These are phyloP conservation scores for Raja brachyura DNA, from an alignment of 2,113 vertebrate species.

Conservation along the genomic window DNA sequence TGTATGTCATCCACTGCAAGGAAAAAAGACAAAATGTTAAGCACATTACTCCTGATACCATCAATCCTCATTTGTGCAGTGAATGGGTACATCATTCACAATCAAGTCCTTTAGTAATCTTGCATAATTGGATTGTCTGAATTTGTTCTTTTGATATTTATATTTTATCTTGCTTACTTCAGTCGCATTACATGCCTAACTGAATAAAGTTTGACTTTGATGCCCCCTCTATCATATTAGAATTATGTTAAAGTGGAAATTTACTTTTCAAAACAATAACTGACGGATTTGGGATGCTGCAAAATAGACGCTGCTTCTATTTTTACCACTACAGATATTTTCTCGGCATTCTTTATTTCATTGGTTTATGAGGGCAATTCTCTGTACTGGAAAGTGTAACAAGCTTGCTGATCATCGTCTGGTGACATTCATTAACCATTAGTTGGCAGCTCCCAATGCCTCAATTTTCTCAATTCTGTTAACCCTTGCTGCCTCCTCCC, in stretches of 20 bases:
- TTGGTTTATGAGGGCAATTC: not conserved
- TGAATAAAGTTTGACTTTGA: not conserved
- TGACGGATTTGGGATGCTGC: not conserved
- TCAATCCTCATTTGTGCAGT: not conserved
- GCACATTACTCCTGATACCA: slow-evolving; percentile 1
- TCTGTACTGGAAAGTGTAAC: not conserved
- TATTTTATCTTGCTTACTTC: not conserved
- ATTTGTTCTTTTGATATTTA: not conserved
- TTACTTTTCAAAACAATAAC: not conserved
- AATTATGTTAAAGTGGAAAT: not conserved
- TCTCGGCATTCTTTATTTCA: not conserved
- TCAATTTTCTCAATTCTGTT: too few relatives aligned
- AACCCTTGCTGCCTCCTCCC: too few relatives aligned
- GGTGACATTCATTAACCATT: not conserved
- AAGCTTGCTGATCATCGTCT: not conserved
- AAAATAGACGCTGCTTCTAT: not conserved
- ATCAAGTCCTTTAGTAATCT: not conserved
- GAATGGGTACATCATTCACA: not conserved
- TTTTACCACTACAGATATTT: not conserved
- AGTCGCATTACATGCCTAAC: not conserved
- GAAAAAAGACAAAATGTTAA: slow-evolving; percentile 6
- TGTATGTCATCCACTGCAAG: not conserved
- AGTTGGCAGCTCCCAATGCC: not conserved
- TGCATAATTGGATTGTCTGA: not conserved
- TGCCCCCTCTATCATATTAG: not conserved